phyloP scores from a whole-genome alignment of 1,140 invertebrate genomes.

The Drosophila kanapiae region DNA sequence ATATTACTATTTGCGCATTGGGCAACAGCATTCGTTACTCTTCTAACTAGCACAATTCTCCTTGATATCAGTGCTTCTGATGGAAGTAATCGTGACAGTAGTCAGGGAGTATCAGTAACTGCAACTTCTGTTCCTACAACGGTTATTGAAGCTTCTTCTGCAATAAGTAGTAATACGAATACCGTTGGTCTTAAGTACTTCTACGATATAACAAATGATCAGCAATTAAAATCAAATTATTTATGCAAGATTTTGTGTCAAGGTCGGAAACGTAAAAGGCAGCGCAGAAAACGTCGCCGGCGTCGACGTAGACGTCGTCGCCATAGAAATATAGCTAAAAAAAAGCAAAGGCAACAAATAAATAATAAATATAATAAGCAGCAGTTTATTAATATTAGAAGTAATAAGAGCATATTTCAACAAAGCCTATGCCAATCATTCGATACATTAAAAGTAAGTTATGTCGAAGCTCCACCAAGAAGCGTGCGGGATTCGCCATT shows the following conservation, averaged over 20 bases:
- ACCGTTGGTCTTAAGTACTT: constrained; percentile 39
- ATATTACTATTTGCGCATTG: constrained; percentile 39
- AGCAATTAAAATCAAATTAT: constrained; percentile 70
- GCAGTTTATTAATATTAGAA: constrained; percentile 1
- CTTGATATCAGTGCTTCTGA: constrained; percentile 17
- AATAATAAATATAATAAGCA: constrained; percentile 3
- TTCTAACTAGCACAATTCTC: constrained; percentile 51
- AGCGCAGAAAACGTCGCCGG: constrained; percentile 48
- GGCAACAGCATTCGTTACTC: constrained; percentile 37
- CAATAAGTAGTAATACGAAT: constrained; percentile 18
- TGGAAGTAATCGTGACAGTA: constrained; percentile 6
- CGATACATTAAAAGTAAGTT: constrained; percentile 35
- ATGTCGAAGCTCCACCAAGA: constrained; percentile 7
- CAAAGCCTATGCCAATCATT: constrained; percentile 23
- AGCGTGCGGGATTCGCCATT: constrained; percentile 33
- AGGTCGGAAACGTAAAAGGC: constrained; percentile 54
- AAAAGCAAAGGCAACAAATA: constrained; percentile 14
- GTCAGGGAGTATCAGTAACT: constrained; percentile 13
- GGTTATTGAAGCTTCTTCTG: background rate
- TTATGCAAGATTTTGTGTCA: constrained; percentile 72
- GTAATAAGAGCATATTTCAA: constrained; percentile 22
- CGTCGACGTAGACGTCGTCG: constrained; percentile 54
- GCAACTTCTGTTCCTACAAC: constrained; percentile 16
- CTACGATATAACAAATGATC: constrained; percentile 63
- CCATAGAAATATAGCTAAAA: constrained; percentile 19